A percentile compares a stretch with the other conserved stretches of the same genome.
Conservation (phyloP, 2,113 vertebrate genomes). For the Pteronura brasiliensis region DNA sequence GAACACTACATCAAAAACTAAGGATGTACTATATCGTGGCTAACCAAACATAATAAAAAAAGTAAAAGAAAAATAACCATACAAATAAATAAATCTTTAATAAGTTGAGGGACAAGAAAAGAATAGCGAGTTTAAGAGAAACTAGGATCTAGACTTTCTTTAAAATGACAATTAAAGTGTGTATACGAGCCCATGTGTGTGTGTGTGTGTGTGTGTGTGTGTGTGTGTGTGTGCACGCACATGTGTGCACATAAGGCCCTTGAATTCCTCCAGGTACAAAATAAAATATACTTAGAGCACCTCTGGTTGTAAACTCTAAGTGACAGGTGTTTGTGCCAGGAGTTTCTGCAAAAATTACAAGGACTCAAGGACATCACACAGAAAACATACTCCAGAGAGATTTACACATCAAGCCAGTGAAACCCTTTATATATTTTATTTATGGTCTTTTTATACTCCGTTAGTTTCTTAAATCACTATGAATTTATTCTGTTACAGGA, state of each 20-base stretch:
- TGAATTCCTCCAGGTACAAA: not conserved
- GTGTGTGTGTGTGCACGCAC: rapidly evolving
- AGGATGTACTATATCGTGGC: too few relatives aligned
- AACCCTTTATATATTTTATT: not conserved
- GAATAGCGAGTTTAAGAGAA: not conserved
- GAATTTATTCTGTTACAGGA: not conserved
- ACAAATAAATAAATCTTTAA: not conserved
- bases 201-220: not conserved
- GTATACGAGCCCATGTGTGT: not conserved
- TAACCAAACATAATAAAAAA: too few relatives aligned
- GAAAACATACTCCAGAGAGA: not conserved
- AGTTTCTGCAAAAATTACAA: not conserved
- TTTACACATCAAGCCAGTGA: not conserved
- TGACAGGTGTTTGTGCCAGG: not conserved
- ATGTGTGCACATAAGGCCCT: not conserved
- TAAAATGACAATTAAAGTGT: not conserved
- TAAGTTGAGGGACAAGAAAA: not conserved
- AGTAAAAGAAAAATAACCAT: not conserved
- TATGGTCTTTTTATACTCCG: not conserved
- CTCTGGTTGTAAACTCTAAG: not conserved
- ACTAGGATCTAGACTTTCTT: not conserved
- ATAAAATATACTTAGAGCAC: not conserved
- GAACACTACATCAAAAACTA: too few relatives aligned
- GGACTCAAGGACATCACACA: not conserved
- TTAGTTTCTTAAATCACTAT: not conserved